A percentile compares a stretch with the other conserved stretches of the same genome.
Evolutionary conservation across 2,888 invertebrate species (phyloP).

Genomic region (Pseudoips prasinana): DNA sequence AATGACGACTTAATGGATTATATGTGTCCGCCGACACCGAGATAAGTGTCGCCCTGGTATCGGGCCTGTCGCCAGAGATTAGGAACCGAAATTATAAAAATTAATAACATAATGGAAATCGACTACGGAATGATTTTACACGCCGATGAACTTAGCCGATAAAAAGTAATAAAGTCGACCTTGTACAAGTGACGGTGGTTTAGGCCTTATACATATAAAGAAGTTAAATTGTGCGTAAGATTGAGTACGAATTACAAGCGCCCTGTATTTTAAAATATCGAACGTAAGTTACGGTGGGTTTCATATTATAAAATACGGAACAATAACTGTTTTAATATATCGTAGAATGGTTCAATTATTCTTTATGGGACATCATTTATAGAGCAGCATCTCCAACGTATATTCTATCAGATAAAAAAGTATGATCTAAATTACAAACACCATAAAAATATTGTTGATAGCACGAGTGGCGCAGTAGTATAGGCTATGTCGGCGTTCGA

Average conservation of each 20-base stretch:
- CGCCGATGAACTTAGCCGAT: conserved; percentile 55
- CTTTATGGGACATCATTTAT: no score
- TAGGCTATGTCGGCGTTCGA: no score
- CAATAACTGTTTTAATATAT: no score
- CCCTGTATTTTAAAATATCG: no score
- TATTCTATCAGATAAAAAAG: no score
- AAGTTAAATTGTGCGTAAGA: conserved; percentile 11
- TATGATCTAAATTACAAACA: no score
- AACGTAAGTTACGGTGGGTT: no score
- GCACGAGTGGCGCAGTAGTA: no score
- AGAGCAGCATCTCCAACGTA: no score
- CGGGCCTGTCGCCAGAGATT: conserved; percentile 72
- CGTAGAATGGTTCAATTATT: no score
- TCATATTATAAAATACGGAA: no score
- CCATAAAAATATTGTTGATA: no score
- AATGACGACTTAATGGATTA: conserved; percentile 83
- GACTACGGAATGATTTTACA: conserved; percentile 63
- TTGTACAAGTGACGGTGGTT: conserved; percentile 40
- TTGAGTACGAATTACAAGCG: background rate
- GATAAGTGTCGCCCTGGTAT: conserved; percentile 77
- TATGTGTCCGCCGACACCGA: conserved; percentile 77
- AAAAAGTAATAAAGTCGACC: conserved; percentile 47
- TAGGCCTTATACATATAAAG: conserved; percentile 41
- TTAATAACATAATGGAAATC: conserved; percentile 76
- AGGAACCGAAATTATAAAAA: conserved; percentile 75